Conservation (phyloP, 2,113 vertebrate species). For the Atrichornis clamosus region DNA sequence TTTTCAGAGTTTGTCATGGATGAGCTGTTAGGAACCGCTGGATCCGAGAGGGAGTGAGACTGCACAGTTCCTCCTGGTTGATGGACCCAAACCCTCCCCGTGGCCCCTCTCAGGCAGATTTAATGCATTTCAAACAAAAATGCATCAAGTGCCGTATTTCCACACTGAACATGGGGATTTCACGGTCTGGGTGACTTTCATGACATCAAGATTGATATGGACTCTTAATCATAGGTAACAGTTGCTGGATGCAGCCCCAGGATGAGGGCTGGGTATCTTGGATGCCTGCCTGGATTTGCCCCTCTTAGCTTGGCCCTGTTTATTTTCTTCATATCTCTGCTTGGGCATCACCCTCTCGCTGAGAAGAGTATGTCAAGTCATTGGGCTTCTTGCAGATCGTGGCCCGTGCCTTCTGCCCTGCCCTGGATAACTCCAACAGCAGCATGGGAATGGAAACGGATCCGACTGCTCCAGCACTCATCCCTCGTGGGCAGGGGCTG, state of each 20-base stretch:
- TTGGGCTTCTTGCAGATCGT: background rate
- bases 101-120: background rate
- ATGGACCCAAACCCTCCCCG: rapidly evolving
- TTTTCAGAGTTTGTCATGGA: conserved; percentile 18
- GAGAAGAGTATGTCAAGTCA: background rate
- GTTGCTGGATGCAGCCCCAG: background rate
- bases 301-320: background rate
- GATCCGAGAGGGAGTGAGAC: background rate
- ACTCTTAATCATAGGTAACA: conserved; percentile 41
- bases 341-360: background rate
- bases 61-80: background rate
- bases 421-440: background rate
- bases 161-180: background rate
- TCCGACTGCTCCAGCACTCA: background rate
- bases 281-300: background rate
- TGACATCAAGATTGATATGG: background rate
- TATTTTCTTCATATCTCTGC: background rate
- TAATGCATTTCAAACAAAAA: conserved; percentile 55
- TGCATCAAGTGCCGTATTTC: background rate
- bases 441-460: background rate
- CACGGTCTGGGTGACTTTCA: conserved; percentile 3
- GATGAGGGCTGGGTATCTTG: background rate
- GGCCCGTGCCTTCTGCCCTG: background rate
- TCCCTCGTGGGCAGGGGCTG: background rate
- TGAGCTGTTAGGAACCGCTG: background rate